Conservation (phyloP, 2,888 invertebrate genomes). For the Tachina grossa region DNA sequence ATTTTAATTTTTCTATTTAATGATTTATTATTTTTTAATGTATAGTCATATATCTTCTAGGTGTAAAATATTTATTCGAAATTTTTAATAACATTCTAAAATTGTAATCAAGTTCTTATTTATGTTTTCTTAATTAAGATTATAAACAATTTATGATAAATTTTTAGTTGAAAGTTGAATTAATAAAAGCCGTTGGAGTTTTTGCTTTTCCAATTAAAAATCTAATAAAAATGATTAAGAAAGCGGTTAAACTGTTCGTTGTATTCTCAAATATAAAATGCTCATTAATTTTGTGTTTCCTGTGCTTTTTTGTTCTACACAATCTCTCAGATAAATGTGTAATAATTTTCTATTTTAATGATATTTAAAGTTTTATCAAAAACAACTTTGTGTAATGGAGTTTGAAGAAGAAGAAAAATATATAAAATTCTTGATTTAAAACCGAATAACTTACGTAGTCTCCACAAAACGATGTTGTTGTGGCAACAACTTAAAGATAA, state of each 20-base stretch:
- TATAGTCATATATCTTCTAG: neutral
- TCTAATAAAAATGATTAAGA: conserved; percentile 14
- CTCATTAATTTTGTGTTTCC: conserved; percentile 14
- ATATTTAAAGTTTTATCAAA: conserved; percentile 32
- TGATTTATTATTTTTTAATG: conserved; percentile 44
- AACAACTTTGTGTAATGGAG: conserved; percentile 23
- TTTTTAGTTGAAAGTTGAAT: conserved; percentile 25
- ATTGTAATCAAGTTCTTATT: conserved; percentile 25
- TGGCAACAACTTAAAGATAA: conserved; percentile 48
- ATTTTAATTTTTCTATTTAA: conserved; percentile 26
- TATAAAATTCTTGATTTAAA: conserved; percentile 33
- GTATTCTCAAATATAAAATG: neutral
- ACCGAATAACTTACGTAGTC: conserved; percentile 10
- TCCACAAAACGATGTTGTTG: conserved; percentile 17
- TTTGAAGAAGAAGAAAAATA: neutral
- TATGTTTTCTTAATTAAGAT: conserved; percentile 38
- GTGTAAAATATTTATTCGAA: conserved; percentile 51
- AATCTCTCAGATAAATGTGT: conserved; percentile 10
- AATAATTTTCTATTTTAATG: conserved; percentile 53
- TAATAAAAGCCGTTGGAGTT: conserved; percentile 34
- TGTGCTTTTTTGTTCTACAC: neutral
- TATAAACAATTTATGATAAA: conserved; percentile 25
- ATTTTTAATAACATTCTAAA: conserved; percentile 1
- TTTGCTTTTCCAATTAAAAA: conserved; percentile 27
- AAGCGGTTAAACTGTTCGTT: neutral